These are phyloP conservation scores for Drosophila kanapiae DNA, from an alignment of 1,140 invertebrate species.

Conservation along the genomic window DNA sequence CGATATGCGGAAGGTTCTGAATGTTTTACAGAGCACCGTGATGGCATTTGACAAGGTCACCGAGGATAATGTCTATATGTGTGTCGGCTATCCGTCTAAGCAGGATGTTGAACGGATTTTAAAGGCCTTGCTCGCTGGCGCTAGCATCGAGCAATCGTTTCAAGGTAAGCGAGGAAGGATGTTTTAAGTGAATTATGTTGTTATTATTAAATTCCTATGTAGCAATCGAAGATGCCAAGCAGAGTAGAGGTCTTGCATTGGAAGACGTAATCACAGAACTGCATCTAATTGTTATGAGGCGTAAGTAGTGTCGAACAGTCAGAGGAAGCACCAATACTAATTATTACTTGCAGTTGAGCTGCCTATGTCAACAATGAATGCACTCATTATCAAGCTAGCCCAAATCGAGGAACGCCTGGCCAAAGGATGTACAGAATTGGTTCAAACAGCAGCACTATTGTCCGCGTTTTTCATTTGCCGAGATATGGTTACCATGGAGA, in stretches of 20 bases:
- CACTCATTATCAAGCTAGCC: slow-evolving; percentile 24
- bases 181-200: background rate
- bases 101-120: slow-evolving; percentile 96
- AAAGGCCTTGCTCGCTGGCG: slow-evolving; percentile 95
- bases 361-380: slow-evolving; percentile 34
- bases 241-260: slow-evolving; percentile 28
- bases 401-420: slow-evolving; percentile 40
- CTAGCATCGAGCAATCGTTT: slow-evolving; percentile 91
- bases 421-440: slow-evolving; percentile 36
- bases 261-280: slow-evolving; percentile 36
- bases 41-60: slow-evolving; percentile 94
- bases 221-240: slow-evolving; percentile 32
- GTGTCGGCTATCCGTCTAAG: slow-evolving; percentile 97
- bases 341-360: slow-evolving; percentile 18
- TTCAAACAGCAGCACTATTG: slow-evolving; percentile 35
- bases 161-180: slow-evolving; percentile 88
- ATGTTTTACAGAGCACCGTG: slow-evolving; percentile 97
- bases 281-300: slow-evolving; percentile 34
- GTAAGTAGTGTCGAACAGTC: slow-evolving; percentile 9
- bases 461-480: slow-evolving; percentile 30
- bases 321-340: background rate
- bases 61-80: slow-evolving; percentile 97
- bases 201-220: background rate
- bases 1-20: slow-evolving; percentile 99
- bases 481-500: slow-evolving; percentile 43